Evolutionary conservation across 2,888 invertebrate genomes (phyloP).

Genomic region (Platynereis dumerilii): DNA sequence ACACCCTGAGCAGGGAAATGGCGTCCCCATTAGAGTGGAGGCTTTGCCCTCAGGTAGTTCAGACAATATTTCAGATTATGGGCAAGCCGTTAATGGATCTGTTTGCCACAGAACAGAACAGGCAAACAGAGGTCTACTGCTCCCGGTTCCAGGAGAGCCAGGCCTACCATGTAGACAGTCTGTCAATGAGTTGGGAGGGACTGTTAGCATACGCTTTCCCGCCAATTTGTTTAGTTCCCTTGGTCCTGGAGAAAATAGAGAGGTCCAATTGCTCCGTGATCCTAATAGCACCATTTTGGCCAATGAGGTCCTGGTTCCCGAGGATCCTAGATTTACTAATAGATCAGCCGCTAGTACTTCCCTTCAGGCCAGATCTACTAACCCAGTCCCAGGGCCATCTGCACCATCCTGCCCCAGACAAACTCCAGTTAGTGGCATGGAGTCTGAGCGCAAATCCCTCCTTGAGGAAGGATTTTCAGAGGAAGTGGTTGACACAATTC

Average conservation of each 20-base stretch:
- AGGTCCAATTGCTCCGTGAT: constrained; percentile 9
- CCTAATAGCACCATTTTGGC: too few species aligned
- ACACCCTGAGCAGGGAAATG: constrained; percentile 24
- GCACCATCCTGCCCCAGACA: too few species aligned
- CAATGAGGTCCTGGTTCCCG: too few species aligned
- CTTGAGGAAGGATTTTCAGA: too few species aligned
- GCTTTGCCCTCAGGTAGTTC: constrained; percentile 20
- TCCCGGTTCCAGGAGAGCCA: constrained; percentile 8
- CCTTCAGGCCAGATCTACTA: too few species aligned
- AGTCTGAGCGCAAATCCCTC: too few species aligned
- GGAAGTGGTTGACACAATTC: too few species aligned
- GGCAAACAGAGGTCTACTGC: constrained; percentile 18
- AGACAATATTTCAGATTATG: constrained; percentile 14
- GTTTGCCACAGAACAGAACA: constrained; percentile 22
- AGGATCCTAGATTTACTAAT: too few species aligned
- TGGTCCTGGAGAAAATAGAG: constrained; percentile 17
- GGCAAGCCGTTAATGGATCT: constrained; percentile 24
- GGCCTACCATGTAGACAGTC: not conserved
- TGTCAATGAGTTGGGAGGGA: constrained; percentile 22
- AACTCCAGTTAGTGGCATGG: too few species aligned
- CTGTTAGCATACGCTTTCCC: constrained; percentile 27
- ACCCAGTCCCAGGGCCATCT: too few species aligned
- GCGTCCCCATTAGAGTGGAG: constrained; percentile 32
- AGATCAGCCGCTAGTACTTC: too few species aligned
- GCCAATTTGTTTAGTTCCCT: constrained; percentile 11